Conservation (phyloP, 1,140 invertebrate genomes). For the Ceratosolen fusciceps region DNA sequence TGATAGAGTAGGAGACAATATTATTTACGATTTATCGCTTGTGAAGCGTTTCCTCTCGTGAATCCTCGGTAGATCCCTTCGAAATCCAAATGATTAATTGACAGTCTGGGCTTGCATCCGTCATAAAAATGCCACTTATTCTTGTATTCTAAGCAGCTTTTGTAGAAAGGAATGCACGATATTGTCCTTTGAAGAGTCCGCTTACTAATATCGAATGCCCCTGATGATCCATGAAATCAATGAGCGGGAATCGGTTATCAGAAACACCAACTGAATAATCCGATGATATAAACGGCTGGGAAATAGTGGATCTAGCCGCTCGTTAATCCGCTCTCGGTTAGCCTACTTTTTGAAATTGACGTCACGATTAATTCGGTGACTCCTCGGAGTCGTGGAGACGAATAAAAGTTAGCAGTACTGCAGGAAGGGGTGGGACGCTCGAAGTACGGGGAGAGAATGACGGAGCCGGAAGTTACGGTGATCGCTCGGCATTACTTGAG, state of each 20-base stretch:
- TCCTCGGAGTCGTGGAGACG: background rate
- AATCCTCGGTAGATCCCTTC: too few relatives aligned
- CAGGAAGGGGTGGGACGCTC: background rate
- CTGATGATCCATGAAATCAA: too few relatives aligned
- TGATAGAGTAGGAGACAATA: background rate
- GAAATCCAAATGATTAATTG: too few relatives aligned
- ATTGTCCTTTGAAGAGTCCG: too few relatives aligned
- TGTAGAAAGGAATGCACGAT: too few relatives aligned
- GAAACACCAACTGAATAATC: too few relatives aligned
- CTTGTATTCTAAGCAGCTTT: too few relatives aligned
- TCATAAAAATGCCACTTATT: too few relatives aligned
- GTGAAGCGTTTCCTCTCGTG: too few relatives aligned
- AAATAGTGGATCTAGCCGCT: background rate
- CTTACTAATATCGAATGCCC: background rate
- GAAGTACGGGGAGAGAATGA: background rate
- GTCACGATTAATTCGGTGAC: background rate
- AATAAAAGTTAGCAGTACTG: background rate
- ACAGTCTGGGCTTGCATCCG: too few relatives aligned
- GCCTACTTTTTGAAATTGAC: background rate
- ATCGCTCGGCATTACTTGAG: background rate
- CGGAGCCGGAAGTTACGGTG: slow-evolving; percentile 1
- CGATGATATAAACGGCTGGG: background rate
- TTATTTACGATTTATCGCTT: background rate
- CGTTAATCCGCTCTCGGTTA: background rate
- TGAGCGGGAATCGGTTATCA: too few relatives aligned